phyloP scores from a whole-genome alignment of 2,888 invertebrate species.

The Noctua janthe region DNA sequence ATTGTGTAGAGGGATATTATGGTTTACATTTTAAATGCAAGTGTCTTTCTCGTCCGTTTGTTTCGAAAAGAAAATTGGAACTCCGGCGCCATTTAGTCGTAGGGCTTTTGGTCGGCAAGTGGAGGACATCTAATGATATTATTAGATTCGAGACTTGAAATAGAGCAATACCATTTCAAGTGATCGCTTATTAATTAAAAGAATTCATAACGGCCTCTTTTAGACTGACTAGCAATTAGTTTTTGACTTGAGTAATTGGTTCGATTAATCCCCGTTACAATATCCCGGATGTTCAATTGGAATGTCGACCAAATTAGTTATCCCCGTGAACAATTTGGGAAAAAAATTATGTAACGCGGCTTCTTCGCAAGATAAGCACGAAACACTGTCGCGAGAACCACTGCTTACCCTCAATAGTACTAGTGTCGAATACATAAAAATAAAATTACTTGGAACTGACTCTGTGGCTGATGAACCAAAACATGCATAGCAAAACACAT shows the following conservation, averaged over 20 bases:
- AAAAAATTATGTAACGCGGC: constrained; percentile 5
- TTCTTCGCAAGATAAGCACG: constrained; percentile 2
- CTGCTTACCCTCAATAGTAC: not conserved
- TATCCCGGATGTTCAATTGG: not conserved
- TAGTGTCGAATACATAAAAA: not conserved
- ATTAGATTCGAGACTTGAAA: constrained; percentile 12
- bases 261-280: not conserved
- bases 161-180: constrained; percentile 1
- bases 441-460: not conserved
- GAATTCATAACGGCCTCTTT: not conserved
- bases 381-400: not conserved
- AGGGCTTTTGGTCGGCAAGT: not conserved
- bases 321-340: constrained; percentile 16
- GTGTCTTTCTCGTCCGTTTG: constrained; percentile 46
- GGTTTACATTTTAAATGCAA: constrained; percentile 59
- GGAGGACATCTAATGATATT: constrained; percentile 13
- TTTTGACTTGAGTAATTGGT: not conserved
- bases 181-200: not conserved
- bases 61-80: constrained; percentile 45
- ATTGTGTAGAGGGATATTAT: constrained; percentile 30
- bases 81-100: constrained; percentile 37
- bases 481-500: not conserved
- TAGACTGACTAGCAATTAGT: not conserved
- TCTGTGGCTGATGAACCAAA: not conserved
- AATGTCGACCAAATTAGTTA: constrained; percentile 18